Percentiles rank a stretch among this genome's conserved stretches.
These are phyloP conservation scores for Drosophila punjabiensis DNA, from an alignment of 1,140 invertebrate genomes.

Conservation along the genomic window DNA sequence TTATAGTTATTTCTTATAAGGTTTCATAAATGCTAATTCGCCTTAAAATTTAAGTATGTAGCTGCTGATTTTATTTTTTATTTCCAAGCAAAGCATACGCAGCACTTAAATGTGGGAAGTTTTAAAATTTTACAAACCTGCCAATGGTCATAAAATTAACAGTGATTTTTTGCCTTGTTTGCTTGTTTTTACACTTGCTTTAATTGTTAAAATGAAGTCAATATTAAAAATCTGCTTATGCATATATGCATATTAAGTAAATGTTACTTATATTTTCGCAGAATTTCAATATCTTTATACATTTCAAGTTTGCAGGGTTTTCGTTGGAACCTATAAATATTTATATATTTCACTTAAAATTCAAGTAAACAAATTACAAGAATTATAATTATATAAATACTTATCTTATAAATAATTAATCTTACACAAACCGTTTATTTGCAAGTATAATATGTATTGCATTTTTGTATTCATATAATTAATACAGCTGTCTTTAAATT, in stretches of 20 bases:
- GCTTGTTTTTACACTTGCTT: conserved; percentile 7
- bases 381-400: neutral
- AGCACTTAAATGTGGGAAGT: conserved; percentile 5
- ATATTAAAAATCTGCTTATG: neutral
- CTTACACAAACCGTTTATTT: neutral
- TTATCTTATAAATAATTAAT: neutral
- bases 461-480: neutral
- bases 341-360: neutral
- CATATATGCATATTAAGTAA: neutral
- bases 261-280: neutral
- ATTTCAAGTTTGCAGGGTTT: neutral
- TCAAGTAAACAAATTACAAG: neutral
- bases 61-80: neutral
- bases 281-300: neutral
- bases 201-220: neutral
- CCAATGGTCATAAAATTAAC: neutral
- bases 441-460: neutral
- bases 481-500: neutral
- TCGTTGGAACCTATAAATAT: neutral
- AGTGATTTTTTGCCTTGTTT: neutral
- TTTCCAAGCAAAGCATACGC: neutral
- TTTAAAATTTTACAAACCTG: neutral
- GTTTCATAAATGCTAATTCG: neutral
- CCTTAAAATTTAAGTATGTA: neutral
- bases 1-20: neutral